These are phyloP conservation scores for Calidris pugnax DNA, from an alignment of 2,113 vertebrate genomes.

Conservation along the genomic window DNA sequence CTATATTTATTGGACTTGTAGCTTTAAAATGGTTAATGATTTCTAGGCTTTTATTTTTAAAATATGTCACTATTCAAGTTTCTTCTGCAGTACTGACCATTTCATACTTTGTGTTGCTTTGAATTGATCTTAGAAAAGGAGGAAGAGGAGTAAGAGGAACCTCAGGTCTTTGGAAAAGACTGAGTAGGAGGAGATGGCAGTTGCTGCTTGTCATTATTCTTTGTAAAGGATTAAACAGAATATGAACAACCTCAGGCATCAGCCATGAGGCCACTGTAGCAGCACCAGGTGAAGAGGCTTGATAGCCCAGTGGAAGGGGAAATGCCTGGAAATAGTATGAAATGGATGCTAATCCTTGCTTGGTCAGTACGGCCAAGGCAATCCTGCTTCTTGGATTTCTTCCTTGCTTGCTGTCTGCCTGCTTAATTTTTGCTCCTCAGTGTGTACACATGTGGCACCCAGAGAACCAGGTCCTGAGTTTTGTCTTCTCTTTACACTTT, in stretches of 20 bases:
- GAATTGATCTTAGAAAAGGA: neutral
- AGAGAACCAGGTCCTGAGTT: neutral
- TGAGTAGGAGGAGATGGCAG: neutral
- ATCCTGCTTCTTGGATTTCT: neutral
- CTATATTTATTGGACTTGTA: neutral
- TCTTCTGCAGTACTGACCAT: neutral
- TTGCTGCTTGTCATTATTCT: neutral
- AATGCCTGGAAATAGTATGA: neutral
- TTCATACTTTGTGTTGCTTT: neutral
- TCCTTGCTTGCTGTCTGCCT: neutral
- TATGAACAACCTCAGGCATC: neutral
- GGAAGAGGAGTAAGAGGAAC: neutral
- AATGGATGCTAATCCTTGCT: neutral
- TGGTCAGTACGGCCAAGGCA: neutral
- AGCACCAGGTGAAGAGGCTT: neutral
- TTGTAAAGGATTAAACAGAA: neutral
- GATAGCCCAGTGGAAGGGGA: neutral
- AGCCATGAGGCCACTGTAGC: neutral
- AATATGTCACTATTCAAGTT: neutral
- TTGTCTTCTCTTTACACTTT: neutral
- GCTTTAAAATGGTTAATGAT: neutral
- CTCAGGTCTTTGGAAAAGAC: neutral
- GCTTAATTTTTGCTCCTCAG: fast-evolving
- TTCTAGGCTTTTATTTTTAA: neutral
- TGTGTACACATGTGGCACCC: fast-evolving